Base-by-base conservation (phyloP, 2,888 invertebrate species). In the Dichetophora obliterata region DNA sequence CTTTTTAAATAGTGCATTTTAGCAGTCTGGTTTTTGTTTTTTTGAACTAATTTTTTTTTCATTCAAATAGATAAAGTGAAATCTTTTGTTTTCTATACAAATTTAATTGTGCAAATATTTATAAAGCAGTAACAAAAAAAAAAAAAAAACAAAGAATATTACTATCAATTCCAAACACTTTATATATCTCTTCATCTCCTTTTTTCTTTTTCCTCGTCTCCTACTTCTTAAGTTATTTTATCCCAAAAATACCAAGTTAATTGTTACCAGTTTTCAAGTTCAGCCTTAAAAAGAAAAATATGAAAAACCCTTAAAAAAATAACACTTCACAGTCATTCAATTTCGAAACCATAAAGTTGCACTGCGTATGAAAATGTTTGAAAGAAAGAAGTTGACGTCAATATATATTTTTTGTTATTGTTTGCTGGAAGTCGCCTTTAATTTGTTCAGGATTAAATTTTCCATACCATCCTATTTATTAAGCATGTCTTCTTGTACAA, bases 361-460 rank as follows among this genome's bases (percentile, higher is more conserved):
- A 43, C 37, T 65, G 66, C 19, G 14, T 11, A 43, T 19, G 8
- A 66, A 66, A 59, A 43, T 43, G 16, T 66, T 43, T 19, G 19
- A 43, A 37, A 43, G 27, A n/a, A 66, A 66, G 37, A 65, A n/a
- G 16, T 16, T 31, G 24, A n/a, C 11, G 14, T 65, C n/a, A 4
- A 1, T 31, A 4, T 31, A 9, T n/a, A 37, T 31, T 31, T 65
- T 11, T 63, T 63, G 5, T 31, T 63, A 5, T 63, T 31, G 54
- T 5, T 63, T 34, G 65, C 65, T 19, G 14, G 27, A 65, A 65
- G 8, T 65, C 14, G 19, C 37, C 31, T 37, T 65, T 34, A 43
- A 65, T 65, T 65, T 65, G 65, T 14, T 34, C 4, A 65, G 65
- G 65, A 65, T 34, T 43, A 65, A 65, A 65, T 65, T 19, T 8